Evolutionary conservation across 2,888 invertebrate genomes (phyloP).

Genomic region (Epistrophella euchroma): DNA sequence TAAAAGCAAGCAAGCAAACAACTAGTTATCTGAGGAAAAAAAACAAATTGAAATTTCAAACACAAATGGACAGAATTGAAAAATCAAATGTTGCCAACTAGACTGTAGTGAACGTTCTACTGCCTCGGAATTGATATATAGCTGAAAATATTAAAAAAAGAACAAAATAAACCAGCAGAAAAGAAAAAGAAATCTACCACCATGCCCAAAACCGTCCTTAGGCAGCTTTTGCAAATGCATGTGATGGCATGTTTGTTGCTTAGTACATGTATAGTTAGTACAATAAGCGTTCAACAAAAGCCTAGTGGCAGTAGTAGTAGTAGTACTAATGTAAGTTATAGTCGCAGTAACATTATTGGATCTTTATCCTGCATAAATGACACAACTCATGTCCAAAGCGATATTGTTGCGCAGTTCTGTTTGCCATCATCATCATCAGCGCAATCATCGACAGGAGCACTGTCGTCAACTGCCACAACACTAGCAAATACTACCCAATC

Average conservation of each 20-base stretch:
- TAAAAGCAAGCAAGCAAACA: neutral
- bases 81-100: slow-evolving; percentile 36
- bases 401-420: slow-evolving; percentile 82
- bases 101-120: slow-evolving; percentile 47
- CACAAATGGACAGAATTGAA: slow-evolving; percentile 45
- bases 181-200: slow-evolving; percentile 26
- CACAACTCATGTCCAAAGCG: slow-evolving; percentile 76
- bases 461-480: slow-evolving; percentile 56
- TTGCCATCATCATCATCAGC: slow-evolving; percentile 77
- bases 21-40: neutral
- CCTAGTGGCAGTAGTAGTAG: slow-evolving; percentile 40
- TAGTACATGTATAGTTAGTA: slow-evolving; percentile 53
- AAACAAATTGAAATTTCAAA: neutral
- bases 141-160: neutral
- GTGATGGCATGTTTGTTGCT: slow-evolving; percentile 55
- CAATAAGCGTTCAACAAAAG: slow-evolving; percentile 56
- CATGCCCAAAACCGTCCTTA: slow-evolving; percentile 65
- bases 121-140: slow-evolving; percentile 67
- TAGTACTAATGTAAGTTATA: slow-evolving; percentile 42
- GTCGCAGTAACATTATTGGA: slow-evolving; percentile 49
- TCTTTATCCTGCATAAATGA: slow-evolving; percentile 64
- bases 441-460: slow-evolving; percentile 42
- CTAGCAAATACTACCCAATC: slow-evolving; percentile 49
- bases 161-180: neutral
- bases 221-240: slow-evolving; percentile 59